Base-by-base conservation (phyloP, 2,113 vertebrate genomes). In the Cyrtonyx montezumae region DNA sequence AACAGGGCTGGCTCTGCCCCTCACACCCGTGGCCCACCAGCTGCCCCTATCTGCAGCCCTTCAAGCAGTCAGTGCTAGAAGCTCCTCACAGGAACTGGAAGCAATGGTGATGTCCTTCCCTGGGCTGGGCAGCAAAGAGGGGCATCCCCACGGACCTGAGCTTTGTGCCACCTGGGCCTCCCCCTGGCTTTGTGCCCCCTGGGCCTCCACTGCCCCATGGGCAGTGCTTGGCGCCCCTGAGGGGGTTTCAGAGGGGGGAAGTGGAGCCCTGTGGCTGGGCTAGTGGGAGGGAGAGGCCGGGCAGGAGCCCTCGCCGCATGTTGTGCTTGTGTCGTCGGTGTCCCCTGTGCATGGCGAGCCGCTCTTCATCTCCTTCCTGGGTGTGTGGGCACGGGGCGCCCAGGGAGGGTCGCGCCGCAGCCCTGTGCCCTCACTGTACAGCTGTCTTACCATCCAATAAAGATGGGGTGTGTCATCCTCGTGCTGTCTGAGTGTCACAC, bases 401-500 rank as follows among this genome's bases (percentile, higher is more conserved):
- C 5, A 46, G 26, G 45, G 32, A 37, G 74, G 7, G 30, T 6
- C 3, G 77, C 42, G 8, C 67, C 1, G 8, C 56, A 8, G 34
- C 45, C 30, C 51, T 43, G 6, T 22, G 53, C 75, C 62, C 84
- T 67, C 9, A 13, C 93, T 96, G 91, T 95, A 92, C 90, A 91
- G 91, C 90, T 81, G 62, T 75, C 45, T 70, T 67, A 90, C 93
- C 87, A 23, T 79, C 78, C 62, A 97, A 97, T 97, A 97, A 97
- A 97, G 92, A 93, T 80, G 86, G 88, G 93, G 62, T 69, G 40
- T 76, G 63, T 91, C 93, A 69, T 65, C 85, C 61, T 46, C 46
- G 32, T 25, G 3, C 89, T 4, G 16, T 96, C 49, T 8, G 65
- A 46, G 63, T 70, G 23, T 95, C 40, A 43, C 16, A 5, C 40